Percentiles rank a stretch among this genome's conserved stretches.
Conservation (phyloP, 2,888 invertebrate species). For the Pterostichus madidus region DNA sequence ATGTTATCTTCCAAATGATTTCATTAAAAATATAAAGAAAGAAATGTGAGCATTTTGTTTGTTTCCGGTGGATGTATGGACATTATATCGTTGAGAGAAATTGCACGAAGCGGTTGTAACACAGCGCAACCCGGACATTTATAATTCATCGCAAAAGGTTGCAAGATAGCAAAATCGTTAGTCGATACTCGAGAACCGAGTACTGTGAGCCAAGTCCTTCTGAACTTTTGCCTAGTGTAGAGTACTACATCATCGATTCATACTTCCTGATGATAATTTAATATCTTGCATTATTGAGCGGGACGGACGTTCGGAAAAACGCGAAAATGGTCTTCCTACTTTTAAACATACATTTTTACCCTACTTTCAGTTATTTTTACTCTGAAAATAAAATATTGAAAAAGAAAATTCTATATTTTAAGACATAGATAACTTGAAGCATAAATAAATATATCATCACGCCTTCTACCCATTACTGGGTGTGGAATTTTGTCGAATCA, state of each 20-base stretch:
- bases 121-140: slow-evolving; percentile 28
- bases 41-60: slow-evolving; percentile 23
- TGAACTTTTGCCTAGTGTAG: neutral
- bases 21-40: slow-evolving; percentile 45
- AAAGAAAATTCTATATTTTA: no score
- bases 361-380: no score
- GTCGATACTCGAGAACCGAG: slow-evolving; percentile 15
- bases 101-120: neutral
- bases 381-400: no score
- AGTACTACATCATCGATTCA: slow-evolving; percentile 35
- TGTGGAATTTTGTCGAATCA: no score
- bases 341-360: no score
- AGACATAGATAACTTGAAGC: no score
- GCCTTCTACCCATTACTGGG: no score
- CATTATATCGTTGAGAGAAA: neutral
- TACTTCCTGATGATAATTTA: slow-evolving; percentile 5
- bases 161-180: slow-evolving; percentile 25
- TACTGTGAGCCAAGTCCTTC: neutral
- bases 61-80: neutral
- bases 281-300: slow-evolving; percentile 3
- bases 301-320: no score
- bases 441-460: no score
- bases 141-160: slow-evolving; percentile 39
- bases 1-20: slow-evolving; percentile 23
- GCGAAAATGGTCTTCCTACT: no score